These are phyloP conservation scores for Hormaphis cornu DNA, from an alignment of 1,140 invertebrate species.

Conservation along the genomic window DNA sequence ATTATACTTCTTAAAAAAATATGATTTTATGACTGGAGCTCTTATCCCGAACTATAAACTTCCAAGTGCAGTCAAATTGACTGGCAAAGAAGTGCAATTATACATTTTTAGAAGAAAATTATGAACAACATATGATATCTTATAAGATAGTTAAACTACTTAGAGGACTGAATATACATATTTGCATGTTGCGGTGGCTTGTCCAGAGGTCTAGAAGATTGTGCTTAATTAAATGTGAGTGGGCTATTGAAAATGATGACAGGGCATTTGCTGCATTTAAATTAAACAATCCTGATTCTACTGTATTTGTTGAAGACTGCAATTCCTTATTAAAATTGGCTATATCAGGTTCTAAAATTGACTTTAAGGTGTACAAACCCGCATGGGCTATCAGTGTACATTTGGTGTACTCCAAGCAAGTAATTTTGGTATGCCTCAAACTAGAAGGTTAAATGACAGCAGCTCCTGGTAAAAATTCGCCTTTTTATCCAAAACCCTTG, in stretches of 20 bases:
- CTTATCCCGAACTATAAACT: not conserved
- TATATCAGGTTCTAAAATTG: conserved; percentile 70
- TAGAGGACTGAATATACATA: conserved; percentile 61
- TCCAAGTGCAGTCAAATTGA: conserved; percentile 37
- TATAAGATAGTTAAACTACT: conserved; percentile 49
- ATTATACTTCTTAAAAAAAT: conserved; percentile 68
- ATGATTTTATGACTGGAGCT: conserved; percentile 49
- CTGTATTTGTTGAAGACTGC: conserved; percentile 73
- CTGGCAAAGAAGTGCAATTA: conserved; percentile 53
- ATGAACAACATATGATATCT: conserved; percentile 40
- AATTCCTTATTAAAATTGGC: conserved; percentile 59
- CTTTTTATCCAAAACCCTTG: conserved; percentile 66
- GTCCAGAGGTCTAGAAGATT: conserved; percentile 60
- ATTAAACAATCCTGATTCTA: conserved; percentile 62
- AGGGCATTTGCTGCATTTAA: conserved; percentile 69
- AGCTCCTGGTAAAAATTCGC: conserved; percentile 68
- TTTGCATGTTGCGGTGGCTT: conserved; percentile 82
- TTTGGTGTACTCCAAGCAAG: conserved; percentile 82
- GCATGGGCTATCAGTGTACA: conserved; percentile 81
- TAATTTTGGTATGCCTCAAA: conserved; percentile 76
- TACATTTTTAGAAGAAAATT: conserved; percentile 53
- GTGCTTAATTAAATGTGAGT: conserved; percentile 57
- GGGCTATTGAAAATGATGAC: conserved; percentile 75
- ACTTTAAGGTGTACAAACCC: conserved; percentile 63
- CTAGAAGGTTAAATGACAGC: conserved; percentile 65